Base-by-base conservation (phyloP, 2,888 invertebrate species). In the Phorcus lineatus region DNA sequence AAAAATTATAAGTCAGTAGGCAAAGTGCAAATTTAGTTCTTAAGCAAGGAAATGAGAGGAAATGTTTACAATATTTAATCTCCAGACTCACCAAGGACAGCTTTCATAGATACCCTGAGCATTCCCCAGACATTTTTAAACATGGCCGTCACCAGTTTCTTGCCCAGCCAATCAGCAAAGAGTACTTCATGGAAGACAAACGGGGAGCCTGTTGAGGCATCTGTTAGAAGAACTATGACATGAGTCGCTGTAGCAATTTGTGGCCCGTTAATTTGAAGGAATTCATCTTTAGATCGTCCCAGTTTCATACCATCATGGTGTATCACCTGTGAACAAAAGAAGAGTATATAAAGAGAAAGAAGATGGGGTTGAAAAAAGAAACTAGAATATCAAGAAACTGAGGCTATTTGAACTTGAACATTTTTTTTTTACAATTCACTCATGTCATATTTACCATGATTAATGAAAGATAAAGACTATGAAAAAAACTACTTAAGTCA, bases 151-250 rank as follows among this genome's bases (percentile, higher is more conserved):
- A 92, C 88, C 28, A 92, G 80, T 83, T 91, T 92, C 87, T 92
- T 92, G 67, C 91, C 91, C 66, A 92, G 82, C 92, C 92, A 92
- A 85, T 92, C 91, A 79, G 91, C 91, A 84, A 92, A 91, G 24
- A 92, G 85, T 7, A 90, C 88, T 80, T 92, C 92, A 67, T 92
- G 92, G 85, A 90, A 92, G 77, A 92, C 90, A 84, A 92, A 92
- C 1, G 92, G 91, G 53, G 92, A 92, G 6, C 78, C 81, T 1
- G 86, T 82, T 2, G 91, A 85, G 7, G 90, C 88, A 47, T 91
- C 92, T 0, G 92, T 92, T 76, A 92, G 84, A 22, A 92, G 67
- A 19, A 92, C 89, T 22, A 92, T 88, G 70, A 92, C 90, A 82
- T 90, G 88, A 3, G 88, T 87, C 6, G 90, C 88, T 40, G 86